Base-by-base conservation (phyloP, 2,888 invertebrate species). In the Zaprionus bogoriensis region DNA sequence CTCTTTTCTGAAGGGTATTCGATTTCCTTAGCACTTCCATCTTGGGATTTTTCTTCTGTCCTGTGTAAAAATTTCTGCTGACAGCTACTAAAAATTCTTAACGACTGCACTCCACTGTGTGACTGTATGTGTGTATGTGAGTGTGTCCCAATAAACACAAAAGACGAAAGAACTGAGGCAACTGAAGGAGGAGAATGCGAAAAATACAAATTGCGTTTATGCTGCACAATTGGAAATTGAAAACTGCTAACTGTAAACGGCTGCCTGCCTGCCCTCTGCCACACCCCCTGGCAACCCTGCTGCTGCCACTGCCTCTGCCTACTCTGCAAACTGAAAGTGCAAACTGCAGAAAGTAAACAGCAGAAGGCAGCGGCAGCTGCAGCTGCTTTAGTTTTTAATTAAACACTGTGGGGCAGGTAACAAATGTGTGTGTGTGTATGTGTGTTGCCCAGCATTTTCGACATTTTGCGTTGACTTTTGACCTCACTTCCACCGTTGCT, bases 341-440 rank as follows among this genome's bases (percentile, higher is more conserved):
- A 71, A 77, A 63, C 65, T 65, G 68, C 74, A 77, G 67, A 67
- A 60, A 62, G 50, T 71, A 71, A 77, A 63, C 65, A 68, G 68
- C 74, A 77, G 67, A 67, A 60, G 66, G 50, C 52, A 52, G 36
- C 32, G n/a, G 47, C 30, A 59, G 62, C n/a, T n/a, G n/a, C 60
- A 64, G 73, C 64, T 77, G 67, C 67, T 70, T 79, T 81, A 68
- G 70, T 74, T 77, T 80, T 82, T 79, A 80, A 80, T 80, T 80
- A 80, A 80, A 80, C 74, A 67, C 63, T 64, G 55, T 67, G 59
- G 57, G 44, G 45, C 58, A 57, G 66, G 62, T 57, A 61, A 60
- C 67, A 64, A 57, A 57, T 67, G 20, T n/a, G 20, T 23, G 20
- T 42, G 42, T 23, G 38, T 39, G 22, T 41, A 53, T 67, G 30